These are phyloP conservation scores for Coptodon rendalli DNA, from an alignment of 2,113 vertebrate genomes.

Conservation along the genomic window DNA sequence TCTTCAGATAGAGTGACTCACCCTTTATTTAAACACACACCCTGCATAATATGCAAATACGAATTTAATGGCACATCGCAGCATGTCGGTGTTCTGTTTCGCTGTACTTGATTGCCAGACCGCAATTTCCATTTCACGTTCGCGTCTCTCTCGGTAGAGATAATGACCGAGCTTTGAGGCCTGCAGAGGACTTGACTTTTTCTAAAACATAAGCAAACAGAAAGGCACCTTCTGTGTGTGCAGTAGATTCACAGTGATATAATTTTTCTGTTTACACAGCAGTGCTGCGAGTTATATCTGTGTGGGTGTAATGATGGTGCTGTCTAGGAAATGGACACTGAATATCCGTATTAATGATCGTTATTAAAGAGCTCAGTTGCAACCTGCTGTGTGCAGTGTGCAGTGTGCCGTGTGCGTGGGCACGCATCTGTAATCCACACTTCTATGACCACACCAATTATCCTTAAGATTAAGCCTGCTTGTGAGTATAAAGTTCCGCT, in stretches of 20 bases:
- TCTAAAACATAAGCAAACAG: neutral
- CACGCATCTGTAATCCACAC: neutral
- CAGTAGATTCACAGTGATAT: neutral
- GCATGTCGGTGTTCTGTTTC: neutral
- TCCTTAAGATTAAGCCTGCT: neutral
- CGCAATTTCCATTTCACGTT: constrained; percentile 4
- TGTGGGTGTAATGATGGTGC: constrained; percentile 14
- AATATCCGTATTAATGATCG: constrained; percentile 28
- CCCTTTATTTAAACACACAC: neutral
- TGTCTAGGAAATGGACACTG: constrained; percentile 11
- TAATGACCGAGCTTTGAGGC: neutral
- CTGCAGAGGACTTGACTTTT: neutral
- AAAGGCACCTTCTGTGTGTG: neutral
- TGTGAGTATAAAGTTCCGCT: neutral
- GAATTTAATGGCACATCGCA: neutral
- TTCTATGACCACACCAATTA: neutral
- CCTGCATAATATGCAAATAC: neutral
- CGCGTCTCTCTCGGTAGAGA: neutral
- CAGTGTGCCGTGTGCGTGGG: neutral
- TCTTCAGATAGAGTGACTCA: neutral
- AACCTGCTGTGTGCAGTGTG: neutral
- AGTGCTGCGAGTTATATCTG: neutral
- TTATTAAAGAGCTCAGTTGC: constrained; percentile 30
- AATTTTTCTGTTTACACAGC: neutral
- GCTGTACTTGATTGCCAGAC: neutral